Evolutionary conservation across 2,797 vertebrate genomes (phyloP).

Genomic region (Cyprinodon diabolis): DNA sequence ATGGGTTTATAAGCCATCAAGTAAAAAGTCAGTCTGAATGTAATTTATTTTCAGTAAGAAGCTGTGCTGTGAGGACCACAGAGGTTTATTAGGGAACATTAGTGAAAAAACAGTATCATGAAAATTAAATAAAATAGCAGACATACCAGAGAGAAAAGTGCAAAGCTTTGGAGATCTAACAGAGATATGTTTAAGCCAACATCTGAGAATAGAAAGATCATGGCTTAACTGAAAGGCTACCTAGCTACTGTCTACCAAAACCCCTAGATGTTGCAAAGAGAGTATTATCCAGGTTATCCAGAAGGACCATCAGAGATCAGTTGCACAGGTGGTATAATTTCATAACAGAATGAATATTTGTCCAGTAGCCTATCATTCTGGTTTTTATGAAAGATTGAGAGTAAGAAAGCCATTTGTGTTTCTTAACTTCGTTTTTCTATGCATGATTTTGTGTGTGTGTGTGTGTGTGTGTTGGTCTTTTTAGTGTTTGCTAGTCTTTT

Average conservation of each 20-base stretch:
- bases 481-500: no score
- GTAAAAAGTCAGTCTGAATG: neutral
- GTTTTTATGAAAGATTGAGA: neutral
- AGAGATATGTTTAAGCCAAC: neutral
- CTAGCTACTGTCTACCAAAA: neutral
- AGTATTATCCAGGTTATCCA: neutral
- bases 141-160: neutral
- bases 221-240: neutral
- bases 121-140: neutral
- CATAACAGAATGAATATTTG: neutral
- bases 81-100: neutral
- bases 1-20: neutral
- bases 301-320: neutral
- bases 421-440: no score
- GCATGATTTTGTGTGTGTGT: no score
- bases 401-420: neutral
- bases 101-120: neutral
- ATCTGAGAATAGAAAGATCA: neutral
- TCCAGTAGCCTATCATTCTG: neutral
- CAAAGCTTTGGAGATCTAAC: neutral
- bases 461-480: no score
- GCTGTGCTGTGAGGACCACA: no score
- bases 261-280: neutral
- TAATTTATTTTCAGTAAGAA: neutral
- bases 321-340: neutral